Conservation (phyloP, 2,113 vertebrate genomes). For the Ptychochromis oligacanthus region DNA sequence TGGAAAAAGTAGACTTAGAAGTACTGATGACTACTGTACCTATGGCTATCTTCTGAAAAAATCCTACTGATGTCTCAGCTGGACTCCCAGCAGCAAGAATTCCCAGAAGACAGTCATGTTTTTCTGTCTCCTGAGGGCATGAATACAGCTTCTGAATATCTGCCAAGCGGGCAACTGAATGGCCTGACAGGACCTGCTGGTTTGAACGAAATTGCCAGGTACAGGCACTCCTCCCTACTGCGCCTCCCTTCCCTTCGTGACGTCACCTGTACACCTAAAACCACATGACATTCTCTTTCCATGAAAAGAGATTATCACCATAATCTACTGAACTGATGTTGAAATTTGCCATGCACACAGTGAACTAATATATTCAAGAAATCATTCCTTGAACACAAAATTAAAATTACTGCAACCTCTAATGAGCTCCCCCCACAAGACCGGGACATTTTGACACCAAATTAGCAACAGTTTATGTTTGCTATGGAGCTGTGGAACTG, state of each 20-base stretch:
- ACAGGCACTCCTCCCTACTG: not conserved
- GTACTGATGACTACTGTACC: not conserved
- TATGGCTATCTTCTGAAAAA: not conserved
- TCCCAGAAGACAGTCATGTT: not conserved
- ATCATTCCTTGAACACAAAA: not conserved
- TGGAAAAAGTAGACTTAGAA: not conserved
- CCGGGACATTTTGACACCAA: not conserved
- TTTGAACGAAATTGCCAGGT: constrained; percentile 11
- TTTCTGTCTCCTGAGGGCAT: constrained; percentile 18
- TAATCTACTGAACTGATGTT: not conserved
- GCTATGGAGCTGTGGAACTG: not conserved
- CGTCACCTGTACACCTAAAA: constrained; percentile 13
- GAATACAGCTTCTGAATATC: not conserved
- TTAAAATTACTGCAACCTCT: not conserved
- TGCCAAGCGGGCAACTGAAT: not conserved
- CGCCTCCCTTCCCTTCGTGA: not conserved
- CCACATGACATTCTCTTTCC: not conserved
- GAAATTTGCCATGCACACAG: not conserved
- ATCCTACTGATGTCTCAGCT: not conserved
- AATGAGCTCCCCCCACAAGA: not conserved
- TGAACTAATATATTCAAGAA: not conserved
- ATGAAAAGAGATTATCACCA: not conserved
- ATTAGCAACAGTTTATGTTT: not conserved
- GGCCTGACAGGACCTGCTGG: constrained; percentile 28
- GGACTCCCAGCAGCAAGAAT: not conserved